Conservation (phyloP, 2,797 vertebrate species). For the Labroides dimidiatus region DNA sequence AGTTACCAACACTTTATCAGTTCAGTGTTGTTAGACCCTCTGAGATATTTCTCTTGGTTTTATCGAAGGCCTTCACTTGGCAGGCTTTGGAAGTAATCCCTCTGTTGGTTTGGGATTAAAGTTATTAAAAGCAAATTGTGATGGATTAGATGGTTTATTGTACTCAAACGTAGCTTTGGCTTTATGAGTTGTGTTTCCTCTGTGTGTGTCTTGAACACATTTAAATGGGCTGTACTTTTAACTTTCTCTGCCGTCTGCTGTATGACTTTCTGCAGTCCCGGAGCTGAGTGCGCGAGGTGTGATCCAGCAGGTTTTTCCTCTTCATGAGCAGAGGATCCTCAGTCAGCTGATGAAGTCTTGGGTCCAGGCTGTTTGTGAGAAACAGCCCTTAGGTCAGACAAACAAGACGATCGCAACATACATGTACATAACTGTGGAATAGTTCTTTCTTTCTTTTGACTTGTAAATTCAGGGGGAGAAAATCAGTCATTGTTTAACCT, state of each 20-base stretch:
- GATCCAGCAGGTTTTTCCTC: conserved; percentile 95
- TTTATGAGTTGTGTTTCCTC: background rate
- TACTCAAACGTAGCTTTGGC: background rate
- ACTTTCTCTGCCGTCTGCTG: background rate
- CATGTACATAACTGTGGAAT: too few species aligned
- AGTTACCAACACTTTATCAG: conserved; percentile 59
- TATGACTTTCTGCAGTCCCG: conserved; percentile 84
- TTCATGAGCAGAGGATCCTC: conserved; percentile 96
- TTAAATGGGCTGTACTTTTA: background rate
- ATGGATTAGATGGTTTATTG: conserved; percentile 3
- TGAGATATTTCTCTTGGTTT: conserved; percentile 21
- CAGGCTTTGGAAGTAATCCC: conserved; percentile 13
- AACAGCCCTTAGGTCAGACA: conserved; percentile 91
- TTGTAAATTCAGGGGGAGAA: too few species aligned
- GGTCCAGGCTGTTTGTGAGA: conserved; percentile 97
- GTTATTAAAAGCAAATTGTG: background rate
- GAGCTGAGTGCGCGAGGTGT: conserved; percentile 93
- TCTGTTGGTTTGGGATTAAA: conserved; percentile 7
- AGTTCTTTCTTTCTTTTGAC: too few species aligned
- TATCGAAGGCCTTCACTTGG: background rate
- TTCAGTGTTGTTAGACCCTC: background rate
- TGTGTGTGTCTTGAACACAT: background rate
- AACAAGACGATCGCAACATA: background rate
- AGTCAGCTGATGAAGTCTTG: conserved; percentile 96
- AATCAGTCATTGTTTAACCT: too few species aligned